Evolutionary conservation across 2,888 invertebrate species (phyloP).

Genomic region (Lymantria dispar): DNA sequence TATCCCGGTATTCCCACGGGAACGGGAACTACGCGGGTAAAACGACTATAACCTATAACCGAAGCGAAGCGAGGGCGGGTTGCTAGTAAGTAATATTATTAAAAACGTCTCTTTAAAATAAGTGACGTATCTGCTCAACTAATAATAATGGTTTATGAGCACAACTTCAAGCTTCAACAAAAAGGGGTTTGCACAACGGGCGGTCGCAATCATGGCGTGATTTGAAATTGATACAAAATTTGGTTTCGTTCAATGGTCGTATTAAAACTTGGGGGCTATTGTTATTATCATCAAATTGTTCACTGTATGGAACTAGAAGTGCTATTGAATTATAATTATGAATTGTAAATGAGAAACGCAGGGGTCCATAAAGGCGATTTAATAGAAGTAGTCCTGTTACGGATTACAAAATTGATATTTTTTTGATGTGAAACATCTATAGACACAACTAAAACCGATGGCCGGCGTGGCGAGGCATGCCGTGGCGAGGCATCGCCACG

Average conservation of each 20-base stretch:
- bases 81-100: no score
- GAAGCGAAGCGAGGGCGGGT: no score
- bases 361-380: conserved; percentile 11
- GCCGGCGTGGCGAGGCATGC: no score
- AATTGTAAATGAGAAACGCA: conserved; percentile 19
- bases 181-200: conserved; percentile 53
- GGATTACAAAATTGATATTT: no score
- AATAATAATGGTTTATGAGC: conserved; percentile 10
- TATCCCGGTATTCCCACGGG: no score
- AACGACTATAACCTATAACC: no score
- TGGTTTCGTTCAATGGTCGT: conserved; percentile 55
- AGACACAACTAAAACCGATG: no score
- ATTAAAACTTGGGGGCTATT: conserved; percentile 47
- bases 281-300: conserved; percentile 40
- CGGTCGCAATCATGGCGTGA: conserved; percentile 63
- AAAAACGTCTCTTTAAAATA: background rate
- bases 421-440: no score
- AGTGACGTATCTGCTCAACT: conserved; percentile 12
- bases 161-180: conserved; percentile 36
- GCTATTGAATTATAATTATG: conserved; percentile 25
- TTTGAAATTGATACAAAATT: conserved; percentile 76
- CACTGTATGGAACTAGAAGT: conserved; percentile 18
- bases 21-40: no score
- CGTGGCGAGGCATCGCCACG: no score
- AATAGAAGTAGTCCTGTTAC: background rate